Evolutionary conservation across 2,113 vertebrate species (phyloP).

Genomic region (Tetraodon nigroviridis): DNA sequence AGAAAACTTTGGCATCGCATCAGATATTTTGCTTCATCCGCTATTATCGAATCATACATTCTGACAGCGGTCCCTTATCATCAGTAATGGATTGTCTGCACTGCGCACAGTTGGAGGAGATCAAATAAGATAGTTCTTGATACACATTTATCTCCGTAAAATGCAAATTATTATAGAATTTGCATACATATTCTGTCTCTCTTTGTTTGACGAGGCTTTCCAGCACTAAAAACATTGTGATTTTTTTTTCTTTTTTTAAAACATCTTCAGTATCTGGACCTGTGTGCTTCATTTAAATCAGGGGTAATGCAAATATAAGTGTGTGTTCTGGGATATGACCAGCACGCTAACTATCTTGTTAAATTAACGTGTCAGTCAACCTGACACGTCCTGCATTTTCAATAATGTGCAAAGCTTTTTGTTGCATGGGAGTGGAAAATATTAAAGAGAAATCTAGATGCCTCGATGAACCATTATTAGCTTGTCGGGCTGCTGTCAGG

Average conservation of each 20-base stretch:
- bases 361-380: conserved; percentile 23
- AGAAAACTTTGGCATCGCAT: too few species aligned
- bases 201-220: too few species aligned
- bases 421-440: conserved; percentile 35
- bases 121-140: too few species aligned
- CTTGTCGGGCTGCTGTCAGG: conserved; percentile 56
- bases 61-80: too few species aligned
- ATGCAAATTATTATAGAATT: too few species aligned
- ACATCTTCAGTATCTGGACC: background rate
- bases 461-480: conserved; percentile 39
- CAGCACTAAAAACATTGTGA: too few species aligned
- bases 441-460: conserved; percentile 27
- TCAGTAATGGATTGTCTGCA: too few species aligned
- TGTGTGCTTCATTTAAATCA: too few species aligned
- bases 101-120: too few species aligned
- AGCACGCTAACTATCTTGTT: background rate
- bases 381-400: conserved; percentile 5
- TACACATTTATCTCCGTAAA: too few species aligned
- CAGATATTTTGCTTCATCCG: conserved; percentile 3
- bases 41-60: background rate
- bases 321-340: background rate
- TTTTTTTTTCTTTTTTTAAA: too few species aligned
- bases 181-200: too few species aligned
- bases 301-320: background rate
- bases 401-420: conserved; percentile 19